Evolutionary conservation across 1,140 invertebrate species (phyloP), one percentile per base, ranked within the genome.

Genomic region (Melipona quadrifasciata): DNA sequence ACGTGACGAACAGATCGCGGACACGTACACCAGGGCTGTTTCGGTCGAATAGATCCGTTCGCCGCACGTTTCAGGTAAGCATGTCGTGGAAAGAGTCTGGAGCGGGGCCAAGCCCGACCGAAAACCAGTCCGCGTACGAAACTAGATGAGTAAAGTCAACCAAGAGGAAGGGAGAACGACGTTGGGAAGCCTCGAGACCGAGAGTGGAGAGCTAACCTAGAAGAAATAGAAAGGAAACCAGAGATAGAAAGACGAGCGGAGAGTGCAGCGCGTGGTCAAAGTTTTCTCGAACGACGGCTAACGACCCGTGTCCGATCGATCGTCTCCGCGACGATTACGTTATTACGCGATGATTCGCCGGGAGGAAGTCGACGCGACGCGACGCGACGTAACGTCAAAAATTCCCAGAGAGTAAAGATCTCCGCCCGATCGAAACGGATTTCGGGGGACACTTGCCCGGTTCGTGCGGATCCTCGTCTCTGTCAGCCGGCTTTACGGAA

Each of bases 41-140:
- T 78, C 81, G 81, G 34, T 83, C 81, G 74, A 83, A 70, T 71
- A 68, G 74, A 83, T 77, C 39, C 65, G 81, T 83, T 77, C 74
- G 39, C 31, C 65, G 51, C 53, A 74, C 14, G 74, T 53, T 27
- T 65, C 74, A 78, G 81, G 81, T 78, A 70, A 70, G 64, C 81
- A 12, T 16, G 27, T 31, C 27, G 16, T 8, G 31, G 73, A 31
- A 55, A 82, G 58, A 27, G 31, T n/a, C 57, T 84, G 82, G 81
- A 76, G 53, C 31, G 3, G 8, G n/a, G 64, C 81, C 81, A 83
- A 68, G 0, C 65, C 34, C 64, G 39, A 6, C 27, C 21, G 31
- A 17, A 47, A 83, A 83, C 34, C 74, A 61, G 81, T 70, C 81
- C 67, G 67, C 67, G 67, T 84, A 79, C 67, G 55, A 79, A 31